Evolutionary conservation across 2,888 invertebrate genomes (phyloP), one percentile per base, ranked within the genome.

Genomic region (Tinea trinotella): DNA sequence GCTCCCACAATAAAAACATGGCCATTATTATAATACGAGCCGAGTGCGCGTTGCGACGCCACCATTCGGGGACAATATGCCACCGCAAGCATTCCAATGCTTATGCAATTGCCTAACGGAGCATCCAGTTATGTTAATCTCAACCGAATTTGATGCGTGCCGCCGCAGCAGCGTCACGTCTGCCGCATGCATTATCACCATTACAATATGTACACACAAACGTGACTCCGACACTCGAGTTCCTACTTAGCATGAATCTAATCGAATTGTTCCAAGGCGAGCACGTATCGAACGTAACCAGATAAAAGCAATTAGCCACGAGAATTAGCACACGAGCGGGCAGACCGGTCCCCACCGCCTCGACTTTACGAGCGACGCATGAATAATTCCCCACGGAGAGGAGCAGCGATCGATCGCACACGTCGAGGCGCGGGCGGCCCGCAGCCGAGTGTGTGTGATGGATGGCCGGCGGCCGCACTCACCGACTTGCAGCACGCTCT

Each of bases 401-500:
- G 76, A 82, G 75, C 74, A 70, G 78, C 80, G 83, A 85, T 85
- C 83, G 85, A 85, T 85, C 85, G 85, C 84, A 84, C 80, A 84
- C 85, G 80, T 83, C 78, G 55, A 17, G 50, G 24, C 10, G 80
- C 77, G 83, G 83, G 84, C 81, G 84, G 84, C 82, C n/a, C n/a
- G n/a, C n/a, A n/a, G n/a, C n/a, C n/a, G n/a, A 80, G 80, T 85
- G 84, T 84, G 84, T 83, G 84, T 84, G 83, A 84, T 84, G 80
- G 84, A 76, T 83, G 84, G 84, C 84, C 78, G 75, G 84, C 84
- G 84, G 79, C 44, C 3, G 9, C 22, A 91, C 93, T 92, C 87
- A 94, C 94, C 94, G 83, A 95, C 94, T 93, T 95, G 95, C 69
- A 95, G 89, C 68, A 94, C 94, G 83, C 89, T 91, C 80, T 93